These are phyloP conservation scores for Acanthosoma haemorrhoidale DNA, from an alignment of 2,888 invertebrate species.

Conservation along the genomic window DNA sequence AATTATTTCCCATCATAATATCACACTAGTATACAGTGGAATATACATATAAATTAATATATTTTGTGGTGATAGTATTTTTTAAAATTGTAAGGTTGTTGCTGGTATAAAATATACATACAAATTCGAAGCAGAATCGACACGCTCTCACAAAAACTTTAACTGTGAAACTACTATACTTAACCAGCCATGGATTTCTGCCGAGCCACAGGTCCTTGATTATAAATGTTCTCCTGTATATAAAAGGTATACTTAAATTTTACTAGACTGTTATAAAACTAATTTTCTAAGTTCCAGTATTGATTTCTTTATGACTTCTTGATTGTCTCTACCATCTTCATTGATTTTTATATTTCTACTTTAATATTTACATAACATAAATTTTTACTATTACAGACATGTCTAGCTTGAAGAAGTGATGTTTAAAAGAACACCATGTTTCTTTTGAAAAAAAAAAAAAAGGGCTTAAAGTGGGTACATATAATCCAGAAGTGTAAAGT, in stretches of 20 bases:
- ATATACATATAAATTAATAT: too few relatives aligned
- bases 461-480: too few relatives aligned
- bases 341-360: background rate
- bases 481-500: too few relatives aligned
- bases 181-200: conserved; percentile 28
- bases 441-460: background rate
- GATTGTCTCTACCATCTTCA: background rate
- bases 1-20: too few relatives aligned
- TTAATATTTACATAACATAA: background rate
- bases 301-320: background rate
- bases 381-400: conserved; percentile 14
- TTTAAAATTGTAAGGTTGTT: conserved; percentile 31
- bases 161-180: conserved; percentile 15
- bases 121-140: conserved; percentile 2
- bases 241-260: background rate
- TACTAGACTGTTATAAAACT: background rate
- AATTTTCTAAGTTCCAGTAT: too few relatives aligned
- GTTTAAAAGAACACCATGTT: background rate
- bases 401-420: conserved; percentile 1
- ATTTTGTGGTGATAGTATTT: too few relatives aligned
- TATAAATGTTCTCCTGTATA: background rate
- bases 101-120: conserved; percentile 30
- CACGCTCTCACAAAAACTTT: background rate
- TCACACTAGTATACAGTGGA: too few relatives aligned
- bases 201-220: conserved; percentile 9